phyloP scores from a whole-genome alignment of 2,888 invertebrate species.

The Syritta pipiens region DNA sequence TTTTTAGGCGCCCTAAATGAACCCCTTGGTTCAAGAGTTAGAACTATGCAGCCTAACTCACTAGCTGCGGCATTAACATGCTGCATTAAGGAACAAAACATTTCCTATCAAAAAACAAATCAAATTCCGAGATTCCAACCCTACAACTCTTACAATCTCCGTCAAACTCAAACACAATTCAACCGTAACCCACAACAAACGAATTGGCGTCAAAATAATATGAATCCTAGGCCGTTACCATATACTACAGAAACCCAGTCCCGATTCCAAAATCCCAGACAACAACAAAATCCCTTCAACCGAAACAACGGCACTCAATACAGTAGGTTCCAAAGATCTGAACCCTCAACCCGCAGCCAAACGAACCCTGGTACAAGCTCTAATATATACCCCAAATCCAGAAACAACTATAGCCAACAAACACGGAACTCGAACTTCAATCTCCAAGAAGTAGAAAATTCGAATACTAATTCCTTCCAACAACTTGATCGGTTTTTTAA shows the following conservation, averaged over 20 bases:
- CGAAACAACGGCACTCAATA: too few relatives aligned
- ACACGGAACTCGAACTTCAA: conserved; percentile 24
- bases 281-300: too few relatives aligned
- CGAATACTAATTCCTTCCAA: background rate
- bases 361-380: too few relatives aligned
- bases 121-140: conserved; percentile 4
- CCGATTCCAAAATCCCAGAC: too few relatives aligned
- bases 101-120: background rate
- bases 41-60: conserved; percentile 66
- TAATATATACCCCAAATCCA: conserved; percentile 7
- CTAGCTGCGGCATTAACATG: conserved; percentile 17
- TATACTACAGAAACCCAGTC: background rate
- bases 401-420: conserved; percentile 6
- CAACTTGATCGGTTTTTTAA: conserved; percentile 6
- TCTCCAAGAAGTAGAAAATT: conserved; percentile 11
- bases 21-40: conserved; percentile 67
- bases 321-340: too few relatives aligned
- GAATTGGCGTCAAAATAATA: conserved; percentile 1
- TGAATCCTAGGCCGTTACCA: conserved; percentile 1
- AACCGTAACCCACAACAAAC: background rate
- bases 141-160: background rate
- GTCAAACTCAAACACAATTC: background rate
- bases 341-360: too few relatives aligned
- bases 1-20: conserved; percentile 66
- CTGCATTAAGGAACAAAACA: conserved; percentile 5